A percentile compares a stretch with the other conserved stretches of the same genome.
Evolutionary conservation across 92 coral and sea anemone species (phyloP).

Genomic region (Umimayanthus kanabou): DNA sequence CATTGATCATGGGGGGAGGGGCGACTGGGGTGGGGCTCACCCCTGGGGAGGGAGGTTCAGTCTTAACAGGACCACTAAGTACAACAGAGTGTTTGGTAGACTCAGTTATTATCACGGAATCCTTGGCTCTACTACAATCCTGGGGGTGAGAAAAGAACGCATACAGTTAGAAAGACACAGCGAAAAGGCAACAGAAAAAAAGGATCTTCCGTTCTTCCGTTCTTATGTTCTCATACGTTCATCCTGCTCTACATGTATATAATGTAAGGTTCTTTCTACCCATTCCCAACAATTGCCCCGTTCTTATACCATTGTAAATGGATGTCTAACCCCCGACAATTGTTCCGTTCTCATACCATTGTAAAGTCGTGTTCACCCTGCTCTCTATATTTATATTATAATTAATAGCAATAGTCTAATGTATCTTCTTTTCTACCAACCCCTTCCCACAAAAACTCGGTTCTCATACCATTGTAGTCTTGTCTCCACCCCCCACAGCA

Average conservation of each 20-base stretch:
- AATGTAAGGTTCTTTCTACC: no score
- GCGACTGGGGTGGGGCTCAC: constrained; percentile 88
- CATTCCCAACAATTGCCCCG: neutral
- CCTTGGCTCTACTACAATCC: neutral
- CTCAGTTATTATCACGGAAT: constrained; percentile 12
- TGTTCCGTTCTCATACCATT: neutral
- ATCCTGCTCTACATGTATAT: neutral
- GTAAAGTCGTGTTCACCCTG: no score
- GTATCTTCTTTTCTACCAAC: no score
- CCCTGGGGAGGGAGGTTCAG: constrained; percentile 72
- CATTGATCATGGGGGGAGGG: constrained; percentile 82
- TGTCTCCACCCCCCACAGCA: neutral
- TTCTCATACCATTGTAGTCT: neutral
- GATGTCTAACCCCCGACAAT: neutral
- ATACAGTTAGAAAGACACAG: neutral
- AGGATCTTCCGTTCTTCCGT: no score
- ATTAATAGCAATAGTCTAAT: no score
- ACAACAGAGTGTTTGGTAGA: constrained; percentile 14
- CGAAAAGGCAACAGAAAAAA: no score
- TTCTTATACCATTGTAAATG: neutral
- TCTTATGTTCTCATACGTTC: no score
- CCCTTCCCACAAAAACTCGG: no score
- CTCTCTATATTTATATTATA: no score
- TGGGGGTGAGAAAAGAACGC: neutral
- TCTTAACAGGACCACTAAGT: constrained; percentile 38